Conservation (phyloP, 2,888 invertebrate genomes). For the Corythucha ciliata region DNA sequence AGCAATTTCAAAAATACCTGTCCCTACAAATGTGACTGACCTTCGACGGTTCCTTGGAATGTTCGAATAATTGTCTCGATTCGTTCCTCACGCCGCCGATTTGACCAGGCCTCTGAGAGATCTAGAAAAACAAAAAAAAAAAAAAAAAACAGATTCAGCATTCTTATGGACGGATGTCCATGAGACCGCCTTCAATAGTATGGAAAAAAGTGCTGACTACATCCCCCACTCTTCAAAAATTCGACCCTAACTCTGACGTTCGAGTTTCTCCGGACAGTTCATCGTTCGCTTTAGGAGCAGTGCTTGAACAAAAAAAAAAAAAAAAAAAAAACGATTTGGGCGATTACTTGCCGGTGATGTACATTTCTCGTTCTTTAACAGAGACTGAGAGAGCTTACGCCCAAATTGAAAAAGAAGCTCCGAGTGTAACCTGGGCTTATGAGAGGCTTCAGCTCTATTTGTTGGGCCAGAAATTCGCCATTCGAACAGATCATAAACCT, state of each 20-base stretch:
- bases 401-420: conserved; percentile 13
- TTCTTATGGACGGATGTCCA: background rate
- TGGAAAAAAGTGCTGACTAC: background rate
- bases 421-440: conserved; percentile 35
- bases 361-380: conserved; percentile 10
- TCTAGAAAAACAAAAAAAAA: background rate
- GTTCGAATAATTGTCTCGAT: background rate
- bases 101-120: background rate
- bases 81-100: background rate
- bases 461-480: too few relatives aligned
- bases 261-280: conserved; percentile 35
- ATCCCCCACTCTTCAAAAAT: background rate
- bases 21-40: background rate
- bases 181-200: background rate
- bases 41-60: background rate
- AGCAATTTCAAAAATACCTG: background rate
- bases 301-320: conserved; percentile 1
- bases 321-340: background rate
- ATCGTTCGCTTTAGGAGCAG: conserved; percentile 24
- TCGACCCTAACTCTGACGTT: conserved; percentile 30
- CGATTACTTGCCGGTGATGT: background rate
- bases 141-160: too few relatives aligned
- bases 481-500: too few relatives aligned
- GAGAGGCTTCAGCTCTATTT: too few relatives aligned
- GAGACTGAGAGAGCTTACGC: conserved; percentile 15